Evolutionary conservation across 2,797 vertebrate genomes (phyloP), one percentile per base, ranked within the genome.

Genomic region (Falco peregrinus): DNA sequence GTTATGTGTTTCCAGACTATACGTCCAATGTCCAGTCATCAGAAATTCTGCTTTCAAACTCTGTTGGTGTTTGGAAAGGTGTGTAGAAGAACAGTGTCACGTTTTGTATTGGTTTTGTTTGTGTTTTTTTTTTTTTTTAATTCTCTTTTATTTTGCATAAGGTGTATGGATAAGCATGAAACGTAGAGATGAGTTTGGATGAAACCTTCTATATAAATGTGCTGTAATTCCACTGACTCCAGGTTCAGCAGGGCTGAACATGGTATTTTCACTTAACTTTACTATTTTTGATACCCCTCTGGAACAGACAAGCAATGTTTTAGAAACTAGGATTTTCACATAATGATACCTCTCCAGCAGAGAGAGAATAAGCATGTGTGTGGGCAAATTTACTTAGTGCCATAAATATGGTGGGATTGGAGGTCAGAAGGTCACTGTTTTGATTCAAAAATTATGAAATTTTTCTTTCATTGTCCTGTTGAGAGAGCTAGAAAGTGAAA

Each of bases 91-190:
- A 48, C 33, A 5, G 6, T 13, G 19, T 53, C 50, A 11, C 11
- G 10, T 83, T n/a, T 31, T n/a, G 8, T 25, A 13, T 18, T 16
- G n/a, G 17, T 28, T 3, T 16, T 10, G 14, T 35, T 74, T 18
- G 24, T 21, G 45, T 39, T n/a, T 35, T 7, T 1, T 41, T 1
- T 1, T 41, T 25, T 64, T 20, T 22, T 13, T 1, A 8, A 24
- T 18, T 39, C 6, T 73, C 6, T 53, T 56, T 50, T 61, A 63
- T 65, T 65, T 86, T 78, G 24, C 4, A 0, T 69, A 41, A 71
- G 33, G 41, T 53, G 1, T 47, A 16, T 37, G 4, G 6, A 59
- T 86, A 91, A 61, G 51, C 67, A 39, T 0, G 5, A 75, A 69
- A 70, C 35, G 16, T 73, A 54, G 31, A 8, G 68, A 26, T 0